Evolutionary conservation across 2,888 invertebrate genomes (phyloP).

Genomic region (Cremastinae sp.): DNA sequence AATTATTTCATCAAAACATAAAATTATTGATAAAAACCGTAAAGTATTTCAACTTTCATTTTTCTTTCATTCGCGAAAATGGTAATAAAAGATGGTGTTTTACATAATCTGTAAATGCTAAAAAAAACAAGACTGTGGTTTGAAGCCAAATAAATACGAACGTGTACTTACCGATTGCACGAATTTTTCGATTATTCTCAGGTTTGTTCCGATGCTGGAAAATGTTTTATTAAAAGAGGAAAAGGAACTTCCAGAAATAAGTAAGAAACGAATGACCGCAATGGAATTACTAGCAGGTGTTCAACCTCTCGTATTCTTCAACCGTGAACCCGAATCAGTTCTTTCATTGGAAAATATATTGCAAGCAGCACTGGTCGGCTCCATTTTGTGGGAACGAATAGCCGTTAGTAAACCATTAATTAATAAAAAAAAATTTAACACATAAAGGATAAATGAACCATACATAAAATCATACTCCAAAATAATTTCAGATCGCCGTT

Average conservation of each 20-base stretch:
- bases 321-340: slow-evolving; percentile 68
- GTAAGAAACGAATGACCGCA: slow-evolving; percentile 72
- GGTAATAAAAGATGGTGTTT: too few relatives aligned
- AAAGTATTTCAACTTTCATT: too few relatives aligned
- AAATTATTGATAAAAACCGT: too few relatives aligned
- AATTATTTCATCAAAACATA: background rate
- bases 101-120: too few relatives aligned
- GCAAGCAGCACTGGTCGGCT: slow-evolving; percentile 70
- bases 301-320: slow-evolving; percentile 74
- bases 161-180: background rate
- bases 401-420: slow-evolving; percentile 69
- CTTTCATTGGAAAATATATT: slow-evolving; percentile 73
- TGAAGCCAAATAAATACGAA: background rate
- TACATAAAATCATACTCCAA: background rate
- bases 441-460: background rate
- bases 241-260: slow-evolving; percentile 67
- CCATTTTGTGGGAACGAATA: slow-evolving; percentile 76
- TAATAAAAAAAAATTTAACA: background rate
- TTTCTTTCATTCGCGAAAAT: too few relatives aligned
- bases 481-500: slow-evolving; percentile 70
- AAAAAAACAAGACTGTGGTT: too few relatives aligned
- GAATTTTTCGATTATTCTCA: slow-evolving; percentile 50
- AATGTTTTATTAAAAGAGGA: slow-evolving; percentile 72
- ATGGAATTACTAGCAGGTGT: slow-evolving; percentile 75
- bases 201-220: slow-evolving; percentile 75